Conservation (phyloP, 2,797 vertebrate species). For the Glyptemys insculpta region DNA sequence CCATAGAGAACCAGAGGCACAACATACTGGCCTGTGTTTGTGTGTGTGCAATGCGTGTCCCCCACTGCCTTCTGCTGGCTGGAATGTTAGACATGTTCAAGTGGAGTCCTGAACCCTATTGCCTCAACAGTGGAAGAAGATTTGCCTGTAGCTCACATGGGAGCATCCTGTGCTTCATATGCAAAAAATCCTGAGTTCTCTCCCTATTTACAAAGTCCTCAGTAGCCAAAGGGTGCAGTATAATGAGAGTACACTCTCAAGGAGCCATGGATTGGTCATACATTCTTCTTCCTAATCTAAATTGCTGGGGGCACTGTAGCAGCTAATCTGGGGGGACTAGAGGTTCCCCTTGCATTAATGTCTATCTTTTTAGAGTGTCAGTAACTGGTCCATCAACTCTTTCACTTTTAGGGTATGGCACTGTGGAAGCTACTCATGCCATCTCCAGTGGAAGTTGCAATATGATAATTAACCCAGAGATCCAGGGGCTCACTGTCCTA, state of each 20-base stretch:
- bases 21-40: background rate
- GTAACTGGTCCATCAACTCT: rapidly evolving
- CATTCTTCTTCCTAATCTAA: background rate
- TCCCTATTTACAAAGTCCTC: background rate
- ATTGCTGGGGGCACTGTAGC: background rate
- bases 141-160: background rate
- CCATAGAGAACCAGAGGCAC: background rate
- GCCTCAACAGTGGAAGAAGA: background rate
- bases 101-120: background rate
- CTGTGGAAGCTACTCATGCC: background rate
- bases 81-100: background rate
- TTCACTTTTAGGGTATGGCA: background rate
- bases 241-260: background rate
- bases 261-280: background rate
- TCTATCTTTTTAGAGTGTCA: background rate
- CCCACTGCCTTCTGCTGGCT: rapidly evolving
- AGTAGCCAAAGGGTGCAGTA: background rate
- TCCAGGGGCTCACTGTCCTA: background rate
- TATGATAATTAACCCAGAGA: background rate
- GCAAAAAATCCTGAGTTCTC: background rate
- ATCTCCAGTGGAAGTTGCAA: background rate
- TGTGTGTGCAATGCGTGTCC: background rate
- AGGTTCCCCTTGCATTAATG: rapidly evolving
- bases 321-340: rapidly evolving
- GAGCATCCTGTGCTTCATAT: background rate